Conservation (phyloP, 2,888 invertebrate genomes). For the Polydrusus pterygomalis region DNA sequence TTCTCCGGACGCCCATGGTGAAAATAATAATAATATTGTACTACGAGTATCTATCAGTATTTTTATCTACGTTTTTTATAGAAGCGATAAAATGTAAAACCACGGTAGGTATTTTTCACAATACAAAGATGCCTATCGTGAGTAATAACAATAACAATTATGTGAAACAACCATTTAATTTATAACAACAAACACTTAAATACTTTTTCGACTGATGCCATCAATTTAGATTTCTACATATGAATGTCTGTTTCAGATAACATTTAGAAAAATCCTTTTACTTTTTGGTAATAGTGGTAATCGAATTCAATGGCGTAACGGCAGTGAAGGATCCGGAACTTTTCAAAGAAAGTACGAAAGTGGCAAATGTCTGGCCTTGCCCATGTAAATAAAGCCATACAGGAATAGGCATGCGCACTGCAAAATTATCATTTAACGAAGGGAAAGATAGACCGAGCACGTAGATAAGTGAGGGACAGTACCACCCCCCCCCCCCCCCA, state of each 20-base stretch:
- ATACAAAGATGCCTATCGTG: slow-evolving; percentile 1
- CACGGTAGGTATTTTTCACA: slow-evolving; percentile 2
- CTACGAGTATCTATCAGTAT: background rate
- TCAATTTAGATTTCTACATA: slow-evolving; percentile 5
- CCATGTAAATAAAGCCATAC: too few species aligned
- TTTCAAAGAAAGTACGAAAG: too few species aligned
- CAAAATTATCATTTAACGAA: too few species aligned
- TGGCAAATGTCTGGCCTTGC: too few species aligned
- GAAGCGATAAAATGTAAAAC: slow-evolving; percentile 10
- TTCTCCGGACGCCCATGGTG: too few species aligned
- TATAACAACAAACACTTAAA: slow-evolving; percentile 2
- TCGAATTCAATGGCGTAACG: too few species aligned
- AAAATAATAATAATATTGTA: too few species aligned
- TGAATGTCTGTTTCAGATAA: slow-evolving; percentile 7
- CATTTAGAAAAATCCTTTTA: slow-evolving; percentile 7
- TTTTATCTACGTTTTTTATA: background rate
- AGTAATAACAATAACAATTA: slow-evolving; percentile 5
- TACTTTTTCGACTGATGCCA: background rate
- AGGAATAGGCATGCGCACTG: too few species aligned
- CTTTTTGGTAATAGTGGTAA: slow-evolving; percentile 1
- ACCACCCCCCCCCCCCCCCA: too few species aligned
- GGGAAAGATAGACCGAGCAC: too few species aligned
- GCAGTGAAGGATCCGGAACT: too few species aligned
- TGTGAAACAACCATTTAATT: slow-evolving; percentile 10
- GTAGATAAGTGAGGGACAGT: too few species aligned